phyloP scores from a whole-genome alignment of 2,888 invertebrate genomes.

The Volucella inanis region DNA sequence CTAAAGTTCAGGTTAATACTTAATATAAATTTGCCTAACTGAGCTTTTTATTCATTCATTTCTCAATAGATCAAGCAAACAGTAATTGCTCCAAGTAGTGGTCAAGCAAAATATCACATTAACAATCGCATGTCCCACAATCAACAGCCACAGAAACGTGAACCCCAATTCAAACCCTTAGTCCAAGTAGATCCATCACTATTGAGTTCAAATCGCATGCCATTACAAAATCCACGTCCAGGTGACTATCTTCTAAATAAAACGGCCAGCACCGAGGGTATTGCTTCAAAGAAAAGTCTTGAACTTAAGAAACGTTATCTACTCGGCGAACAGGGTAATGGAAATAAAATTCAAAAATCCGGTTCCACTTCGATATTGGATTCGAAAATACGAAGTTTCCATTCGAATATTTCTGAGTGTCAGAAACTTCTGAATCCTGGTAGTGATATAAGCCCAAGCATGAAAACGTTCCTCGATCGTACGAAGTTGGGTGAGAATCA shows the following conservation, averaged over 20 bases:
- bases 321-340: slow-evolving; percentile 87
- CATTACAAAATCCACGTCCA: slow-evolving; percentile 85
- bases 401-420: slow-evolving; percentile 93
- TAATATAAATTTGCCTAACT: background rate
- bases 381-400: slow-evolving; percentile 92
- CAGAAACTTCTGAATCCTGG: slow-evolving; percentile 93
- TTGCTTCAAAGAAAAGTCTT: slow-evolving; percentile 93
- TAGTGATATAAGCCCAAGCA: slow-evolving; percentile 87
- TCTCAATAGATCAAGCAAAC: slow-evolving; percentile 80
- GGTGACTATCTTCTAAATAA: slow-evolving; percentile 92
- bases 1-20: slow-evolving; percentile 86
- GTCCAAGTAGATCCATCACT: slow-evolving; percentile 83
- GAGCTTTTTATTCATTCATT: background rate
- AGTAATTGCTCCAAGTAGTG: slow-evolving; percentile 77
- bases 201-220: slow-evolving; percentile 80
- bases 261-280: slow-evolving; percentile 93
- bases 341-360: slow-evolving; percentile 90
- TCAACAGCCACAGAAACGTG: slow-evolving; percentile 75
- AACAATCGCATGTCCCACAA: slow-evolving; percentile 78
- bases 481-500: slow-evolving; percentile 79
- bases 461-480: slow-evolving; percentile 87
- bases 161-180: slow-evolving; percentile 82
- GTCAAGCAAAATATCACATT: slow-evolving; percentile 68
- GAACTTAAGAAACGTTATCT: slow-evolving; percentile 94
- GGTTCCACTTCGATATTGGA: slow-evolving; percentile 93